Evolutionary conservation across 2,888 invertebrate species (phyloP).

Genomic region (Pyralis farinalis): DNA sequence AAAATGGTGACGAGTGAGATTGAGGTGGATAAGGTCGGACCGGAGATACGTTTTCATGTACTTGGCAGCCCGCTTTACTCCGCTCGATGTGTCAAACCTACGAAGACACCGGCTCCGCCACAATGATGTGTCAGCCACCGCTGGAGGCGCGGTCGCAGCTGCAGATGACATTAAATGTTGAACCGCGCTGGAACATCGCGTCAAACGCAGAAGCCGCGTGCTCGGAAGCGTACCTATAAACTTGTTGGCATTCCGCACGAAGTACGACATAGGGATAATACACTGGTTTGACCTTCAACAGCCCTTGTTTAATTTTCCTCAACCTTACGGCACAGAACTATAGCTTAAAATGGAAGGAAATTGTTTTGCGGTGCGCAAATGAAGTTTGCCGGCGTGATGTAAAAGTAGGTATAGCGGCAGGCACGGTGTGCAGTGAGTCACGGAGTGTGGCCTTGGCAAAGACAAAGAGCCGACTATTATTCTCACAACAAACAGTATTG

Average conservation of each 20-base stretch:
- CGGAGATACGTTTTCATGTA: no score
- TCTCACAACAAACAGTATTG: slow-evolving; percentile 49
- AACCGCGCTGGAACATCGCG: no score
- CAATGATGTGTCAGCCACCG: no score
- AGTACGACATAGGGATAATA: not conserved
- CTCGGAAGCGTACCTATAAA: no score
- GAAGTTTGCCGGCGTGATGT: slow-evolving; percentile 9
- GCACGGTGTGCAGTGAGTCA: slow-evolving; percentile 33
- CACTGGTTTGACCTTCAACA: not conserved
- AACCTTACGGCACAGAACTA: not conserved
- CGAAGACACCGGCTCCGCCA: no score
- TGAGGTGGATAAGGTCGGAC: no score
- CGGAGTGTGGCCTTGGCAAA: slow-evolving; percentile 58
- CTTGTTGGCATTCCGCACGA: not conserved
- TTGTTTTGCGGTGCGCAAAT: slow-evolving; percentile 7
- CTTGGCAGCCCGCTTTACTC: no score
- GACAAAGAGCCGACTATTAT: slow-evolving; percentile 63
- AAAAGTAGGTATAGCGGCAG: slow-evolving; percentile 14
- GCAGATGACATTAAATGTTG: no score
- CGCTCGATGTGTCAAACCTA: no score
- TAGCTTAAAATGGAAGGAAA: slow-evolving; percentile 8
- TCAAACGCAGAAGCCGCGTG: no score
- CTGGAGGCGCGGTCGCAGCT: no score
- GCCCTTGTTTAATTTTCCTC: not conserved
- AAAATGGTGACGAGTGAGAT: no score